Base-by-base conservation (phyloP, 1,140 invertebrate species). In the Drosophila bocki region DNA sequence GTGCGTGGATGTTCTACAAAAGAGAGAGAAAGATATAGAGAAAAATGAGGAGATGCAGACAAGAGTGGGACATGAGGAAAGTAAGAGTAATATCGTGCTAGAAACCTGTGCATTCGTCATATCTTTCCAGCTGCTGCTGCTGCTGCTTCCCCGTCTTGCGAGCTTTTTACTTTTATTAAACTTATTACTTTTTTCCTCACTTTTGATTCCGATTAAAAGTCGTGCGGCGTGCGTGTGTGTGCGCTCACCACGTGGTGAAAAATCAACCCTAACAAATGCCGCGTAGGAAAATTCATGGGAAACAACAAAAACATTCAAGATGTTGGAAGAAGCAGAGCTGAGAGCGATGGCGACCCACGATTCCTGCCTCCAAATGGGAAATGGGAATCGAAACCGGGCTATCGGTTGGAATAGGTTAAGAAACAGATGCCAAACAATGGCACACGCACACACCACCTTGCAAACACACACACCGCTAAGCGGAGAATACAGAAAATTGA, bases 261-360 rank as follows among this genome's bases (percentile, higher is more conserved):
- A 87, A 90, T 85, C 85, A 90, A 90, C 85, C 86, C 85, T 82
- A 90, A 90, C 75, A 90, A 81, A 80, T 75, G 58, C 58, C 48
- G 79, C 53, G 62, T 70, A 60, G 69, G 60, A 84, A 85, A 85
- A 69, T 42, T 56, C 48, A 53, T 44, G 44, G 19, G 15, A 44
- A 26, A n/a, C 12, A 63, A 64, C 33, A 57, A 58, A 56, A 65
- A 35, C 59, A 54, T 26, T 17, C 7, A 41, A 47, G 63, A 54
- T 53, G 51, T 53, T 44, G 13, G 32, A n/a, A 17, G 50, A 37
- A 42, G 59, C 13, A 62, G 51, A 42, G 61, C 51, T n/a, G 32
- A 33, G 7, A 67, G 35, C 44, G 61, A 68, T 68, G 61, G 61
- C 65, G 44, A 50, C 35, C 26, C 32, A 35, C 29, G 32, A 72